These are phyloP conservation scores for Hydrochoerus hydrochaeris DNA, from an alignment of 2,113 vertebrate species.

Conservation along the genomic window DNA sequence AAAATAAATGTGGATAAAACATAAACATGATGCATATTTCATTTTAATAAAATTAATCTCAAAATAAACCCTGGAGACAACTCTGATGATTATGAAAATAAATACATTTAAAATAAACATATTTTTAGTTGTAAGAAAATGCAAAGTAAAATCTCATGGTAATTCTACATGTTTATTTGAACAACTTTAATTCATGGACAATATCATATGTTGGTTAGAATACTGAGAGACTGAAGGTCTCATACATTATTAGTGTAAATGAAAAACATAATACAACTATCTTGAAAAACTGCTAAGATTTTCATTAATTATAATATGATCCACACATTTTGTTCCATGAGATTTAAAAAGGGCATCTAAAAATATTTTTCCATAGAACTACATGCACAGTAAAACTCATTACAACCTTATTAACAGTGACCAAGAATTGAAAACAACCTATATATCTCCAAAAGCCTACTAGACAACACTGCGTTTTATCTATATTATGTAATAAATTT, in stretches of 20 bases:
- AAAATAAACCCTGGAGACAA: not conserved
- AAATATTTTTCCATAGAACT: not conserved
- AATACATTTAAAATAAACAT: not conserved
- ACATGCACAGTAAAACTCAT: not conserved
- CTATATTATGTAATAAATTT: not conserved
- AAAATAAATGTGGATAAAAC: not conserved
- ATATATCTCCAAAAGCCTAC: not conserved
- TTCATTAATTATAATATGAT: not conserved
- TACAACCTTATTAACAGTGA: not conserved
- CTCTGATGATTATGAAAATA: not conserved
- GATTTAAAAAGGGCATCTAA: not conserved
- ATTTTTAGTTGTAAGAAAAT: not conserved
- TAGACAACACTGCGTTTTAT: not conserved
- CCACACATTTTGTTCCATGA: too few relatives aligned
- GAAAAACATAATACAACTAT: not conserved
- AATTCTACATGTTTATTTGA: not conserved
- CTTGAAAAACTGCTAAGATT: not conserved
- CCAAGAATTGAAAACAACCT: not conserved
- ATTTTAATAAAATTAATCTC: not conserved
- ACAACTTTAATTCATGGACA: not conserved
- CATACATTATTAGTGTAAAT: too few relatives aligned
- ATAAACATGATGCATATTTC: too few relatives aligned
- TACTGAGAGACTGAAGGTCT: not conserved
- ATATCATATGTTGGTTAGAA: not conserved
- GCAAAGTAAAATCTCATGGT: not conserved